Evolutionary conservation across 1,140 invertebrate species (phyloP).

Genomic region (Cydia fagiglandana): DNA sequence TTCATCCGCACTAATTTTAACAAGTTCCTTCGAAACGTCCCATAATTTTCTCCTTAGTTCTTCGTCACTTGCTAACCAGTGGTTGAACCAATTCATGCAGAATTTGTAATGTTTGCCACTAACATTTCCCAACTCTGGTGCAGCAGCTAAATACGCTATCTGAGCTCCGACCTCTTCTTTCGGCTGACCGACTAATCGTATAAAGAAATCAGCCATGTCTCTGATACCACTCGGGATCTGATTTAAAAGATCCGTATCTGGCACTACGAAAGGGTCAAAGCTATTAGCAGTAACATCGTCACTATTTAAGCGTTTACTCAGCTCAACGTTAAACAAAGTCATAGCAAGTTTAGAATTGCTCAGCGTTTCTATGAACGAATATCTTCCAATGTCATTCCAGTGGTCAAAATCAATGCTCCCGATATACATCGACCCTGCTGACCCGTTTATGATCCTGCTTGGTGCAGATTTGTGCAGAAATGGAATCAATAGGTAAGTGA

Average conservation of each 20-base stretch:
- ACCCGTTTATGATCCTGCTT: conserved; percentile 84
- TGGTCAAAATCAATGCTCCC: conserved; percentile 83
- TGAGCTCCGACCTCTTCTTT: conserved; percentile 64
- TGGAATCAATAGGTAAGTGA: conserved; percentile 85
- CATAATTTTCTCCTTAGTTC: conserved; percentile 54
- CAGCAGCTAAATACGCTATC: conserved; percentile 56
- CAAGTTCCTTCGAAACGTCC: conserved; percentile 56
- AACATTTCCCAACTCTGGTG: conserved; percentile 51
- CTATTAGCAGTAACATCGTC: conserved; percentile 80
- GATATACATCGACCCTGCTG: conserved; percentile 81
- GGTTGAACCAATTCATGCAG: conserved; percentile 60
- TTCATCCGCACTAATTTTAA: conserved; percentile 59
- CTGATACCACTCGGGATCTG: conserved; percentile 49
- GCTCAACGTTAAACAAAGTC: conserved; percentile 83
- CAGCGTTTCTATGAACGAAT: conserved; percentile 80
- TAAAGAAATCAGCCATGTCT: conserved; percentile 53
- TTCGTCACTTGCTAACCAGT: conserved; percentile 54
- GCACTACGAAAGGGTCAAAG: conserved; percentile 81
- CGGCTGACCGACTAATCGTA: conserved; percentile 58
- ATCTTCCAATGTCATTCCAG: conserved; percentile 70
- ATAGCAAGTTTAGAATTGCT: conserved; percentile 83
- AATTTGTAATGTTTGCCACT: conserved; percentile 72
- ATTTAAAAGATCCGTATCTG: conserved; percentile 58
- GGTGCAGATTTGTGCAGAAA: conserved; percentile 80
- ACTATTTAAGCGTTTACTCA: conserved; percentile 80